phyloP scores from a whole-genome alignment of 1,140 invertebrate genomes.

The Halyomorpha halys region DNA sequence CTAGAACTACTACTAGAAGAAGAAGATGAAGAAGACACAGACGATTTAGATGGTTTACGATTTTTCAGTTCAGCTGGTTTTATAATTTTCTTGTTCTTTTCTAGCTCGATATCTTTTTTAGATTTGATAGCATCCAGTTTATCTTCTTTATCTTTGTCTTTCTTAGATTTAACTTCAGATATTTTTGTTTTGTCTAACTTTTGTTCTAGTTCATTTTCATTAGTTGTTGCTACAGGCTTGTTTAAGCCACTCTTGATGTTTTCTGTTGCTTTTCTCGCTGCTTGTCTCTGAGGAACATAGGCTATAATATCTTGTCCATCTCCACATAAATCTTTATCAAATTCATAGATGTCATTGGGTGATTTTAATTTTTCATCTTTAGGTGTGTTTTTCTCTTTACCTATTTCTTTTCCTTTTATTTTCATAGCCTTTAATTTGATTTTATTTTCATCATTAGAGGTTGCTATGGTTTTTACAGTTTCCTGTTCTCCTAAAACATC shows the following conservation, averaged over 20 bases:
- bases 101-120: constrained; percentile 30
- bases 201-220: constrained; percentile 35
- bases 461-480: constrained; percentile 32
- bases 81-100: constrained; percentile 27
- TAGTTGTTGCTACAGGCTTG: constrained; percentile 25
- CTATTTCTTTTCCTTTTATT: constrained; percentile 29
- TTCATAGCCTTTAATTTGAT: constrained; percentile 35
- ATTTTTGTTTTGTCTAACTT: constrained; percentile 16
- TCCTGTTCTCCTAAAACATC: constrained; percentile 29
- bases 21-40: constrained; percentile 37
- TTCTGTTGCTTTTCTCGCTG: constrained; percentile 77
- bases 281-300: constrained; percentile 79
- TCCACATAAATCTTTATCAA: constrained; percentile 47
- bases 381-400: constrained; percentile 28
- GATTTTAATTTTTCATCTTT: constrained; percentile 28
- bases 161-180: constrained; percentile 23
- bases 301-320: constrained; percentile 59
- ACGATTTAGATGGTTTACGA: constrained; percentile 30
- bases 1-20: constrained; percentile 38
- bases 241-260: constrained; percentile 71
- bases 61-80: constrained; percentile 27
- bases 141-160: constrained; percentile 14
- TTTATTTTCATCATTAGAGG: constrained; percentile 34
- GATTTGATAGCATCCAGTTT: constrained; percentile 24
- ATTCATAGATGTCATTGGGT: constrained; percentile 45